Evolutionary conservation across 2,797 vertebrate species (phyloP), one percentile per base, ranked within the genome.

Genomic region (Cynodonichthys magdalenae): DNA sequence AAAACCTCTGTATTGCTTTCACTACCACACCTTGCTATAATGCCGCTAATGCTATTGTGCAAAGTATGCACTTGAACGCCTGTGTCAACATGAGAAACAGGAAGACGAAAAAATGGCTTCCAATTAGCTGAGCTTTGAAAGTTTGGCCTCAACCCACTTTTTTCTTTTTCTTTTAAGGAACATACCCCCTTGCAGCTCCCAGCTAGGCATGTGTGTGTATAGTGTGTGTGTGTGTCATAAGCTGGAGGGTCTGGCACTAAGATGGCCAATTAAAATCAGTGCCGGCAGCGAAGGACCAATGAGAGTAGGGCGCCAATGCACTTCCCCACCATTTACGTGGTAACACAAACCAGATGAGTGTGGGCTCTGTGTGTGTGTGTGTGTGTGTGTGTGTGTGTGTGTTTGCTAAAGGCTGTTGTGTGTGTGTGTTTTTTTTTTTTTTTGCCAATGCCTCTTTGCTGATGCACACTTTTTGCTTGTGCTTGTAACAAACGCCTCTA

Each of bases 311-410:
- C 74, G 64, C 80, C 84, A 79, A 86, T 82, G 83, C 79, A 89
- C 84, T 92, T 92, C 89, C 91, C 89, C 88, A 81, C 86, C 87
- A 69, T 89, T 79, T 65, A 82, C 68, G 76, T 78, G 79, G 83
- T 94, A 92, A 93, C 87, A 41, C 83, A 91, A 93, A 92, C 89
- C 93, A 93, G 92, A 93, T 93, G 92, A 86, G 70, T 69, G 72
- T 63, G 86, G 82, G 64, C 47, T 69, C 42, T 61, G 53, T 49
- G 45, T 77, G 14, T 76, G 48, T 70, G 8, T 74, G 51, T n/a
- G n/a, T n/a, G n/a, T n/a, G n/a, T 75, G 31, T 71, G 48, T 72
- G 1, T 66, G 14, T 63, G 18, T 57, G 44, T 62, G 50, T 51
- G 59, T 79, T 71, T 60, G 61, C 55, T 69, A 8, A 54, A 72